phyloP scores from a whole-genome alignment of 2,797 vertebrate genomes.

The Anguilla obscura region DNA sequence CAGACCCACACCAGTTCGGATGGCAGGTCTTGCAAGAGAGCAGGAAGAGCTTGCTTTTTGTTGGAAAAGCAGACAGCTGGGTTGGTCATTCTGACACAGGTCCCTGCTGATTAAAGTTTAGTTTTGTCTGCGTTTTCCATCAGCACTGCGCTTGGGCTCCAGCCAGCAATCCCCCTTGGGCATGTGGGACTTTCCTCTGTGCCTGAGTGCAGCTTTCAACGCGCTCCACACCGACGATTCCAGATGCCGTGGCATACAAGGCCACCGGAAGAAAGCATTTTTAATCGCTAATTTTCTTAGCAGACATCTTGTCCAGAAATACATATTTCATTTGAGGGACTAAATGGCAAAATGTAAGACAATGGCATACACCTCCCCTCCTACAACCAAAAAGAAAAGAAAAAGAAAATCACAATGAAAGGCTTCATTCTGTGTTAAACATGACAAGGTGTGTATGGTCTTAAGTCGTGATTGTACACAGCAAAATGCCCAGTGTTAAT shows the following conservation, averaged over 20 bases:
- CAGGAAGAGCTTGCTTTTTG: neutral
- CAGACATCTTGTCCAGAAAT: neutral
- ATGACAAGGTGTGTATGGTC: neutral
- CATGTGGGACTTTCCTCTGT: neutral
- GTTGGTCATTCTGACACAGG: neutral
- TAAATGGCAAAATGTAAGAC: neutral
- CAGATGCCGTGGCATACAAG: neutral
- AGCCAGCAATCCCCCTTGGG: neutral
- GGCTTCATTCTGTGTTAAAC: neutral
- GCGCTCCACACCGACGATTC: neutral
- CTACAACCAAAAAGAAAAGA: neutral
- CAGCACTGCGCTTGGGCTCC: neutral
- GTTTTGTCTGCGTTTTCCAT: conserved; percentile 6
- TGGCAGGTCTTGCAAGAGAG: neutral
- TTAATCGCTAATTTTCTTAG: neutral
- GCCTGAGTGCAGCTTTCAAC: neutral
- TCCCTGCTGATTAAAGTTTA: neutral
- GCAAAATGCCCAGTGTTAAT: neutral
- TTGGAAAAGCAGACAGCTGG: neutral
- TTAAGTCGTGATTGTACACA: neutral
- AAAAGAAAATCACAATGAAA: neutral
- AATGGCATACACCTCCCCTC: neutral
- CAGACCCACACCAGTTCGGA: neutral
- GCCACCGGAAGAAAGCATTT: neutral
- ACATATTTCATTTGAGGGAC: neutral